Evolutionary conservation across 2,888 invertebrate species (phyloP).

Genomic region (Toxonevra muliebris): DNA sequence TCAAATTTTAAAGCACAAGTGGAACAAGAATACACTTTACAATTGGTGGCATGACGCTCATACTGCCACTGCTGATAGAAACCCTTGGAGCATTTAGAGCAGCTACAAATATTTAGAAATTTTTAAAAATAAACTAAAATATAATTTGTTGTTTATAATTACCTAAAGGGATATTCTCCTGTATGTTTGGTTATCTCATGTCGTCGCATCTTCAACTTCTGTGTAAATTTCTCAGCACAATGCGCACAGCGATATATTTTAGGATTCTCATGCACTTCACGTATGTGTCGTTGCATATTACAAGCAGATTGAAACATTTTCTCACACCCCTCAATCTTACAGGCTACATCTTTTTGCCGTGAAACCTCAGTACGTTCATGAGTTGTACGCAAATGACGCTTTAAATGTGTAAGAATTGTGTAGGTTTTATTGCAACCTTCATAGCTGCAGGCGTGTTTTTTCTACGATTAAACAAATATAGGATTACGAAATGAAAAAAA

Average conservation of each 20-base stretch:
- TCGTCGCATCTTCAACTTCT: conserved; percentile 68
- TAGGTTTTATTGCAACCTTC: conserved; percentile 72
- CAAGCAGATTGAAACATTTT: conserved; percentile 67
- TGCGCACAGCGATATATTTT: conserved; percentile 67
- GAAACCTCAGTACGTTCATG: conserved; percentile 59
- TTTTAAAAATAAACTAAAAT: background rate
- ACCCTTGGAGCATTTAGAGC: conserved; percentile 67
- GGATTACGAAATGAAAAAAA: conserved; percentile 37
- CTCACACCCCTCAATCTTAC: conserved; percentile 62
- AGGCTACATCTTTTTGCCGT: conserved; percentile 48
- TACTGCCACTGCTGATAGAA: conserved; percentile 67
- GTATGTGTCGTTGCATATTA: conserved; percentile 71
- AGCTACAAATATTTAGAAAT: conserved; percentile 61
- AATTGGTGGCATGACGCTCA: conserved; percentile 65
- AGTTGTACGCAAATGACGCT: conserved; percentile 68
- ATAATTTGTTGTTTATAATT: conserved; percentile 14
- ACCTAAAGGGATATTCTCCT: conserved; percentile 59
- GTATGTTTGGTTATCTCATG: conserved; percentile 70
- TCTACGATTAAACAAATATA: conserved; percentile 57
- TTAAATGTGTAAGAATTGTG: conserved; percentile 70
- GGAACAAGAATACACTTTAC: conserved; percentile 61
- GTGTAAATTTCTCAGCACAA: conserved; percentile 68
- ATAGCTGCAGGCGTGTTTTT: conserved; percentile 69
- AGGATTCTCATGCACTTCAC: conserved; percentile 65
- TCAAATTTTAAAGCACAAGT: conserved; percentile 63